Conservation (phyloP, 1,140 invertebrate genomes). For the Whitmania pigra region DNA sequence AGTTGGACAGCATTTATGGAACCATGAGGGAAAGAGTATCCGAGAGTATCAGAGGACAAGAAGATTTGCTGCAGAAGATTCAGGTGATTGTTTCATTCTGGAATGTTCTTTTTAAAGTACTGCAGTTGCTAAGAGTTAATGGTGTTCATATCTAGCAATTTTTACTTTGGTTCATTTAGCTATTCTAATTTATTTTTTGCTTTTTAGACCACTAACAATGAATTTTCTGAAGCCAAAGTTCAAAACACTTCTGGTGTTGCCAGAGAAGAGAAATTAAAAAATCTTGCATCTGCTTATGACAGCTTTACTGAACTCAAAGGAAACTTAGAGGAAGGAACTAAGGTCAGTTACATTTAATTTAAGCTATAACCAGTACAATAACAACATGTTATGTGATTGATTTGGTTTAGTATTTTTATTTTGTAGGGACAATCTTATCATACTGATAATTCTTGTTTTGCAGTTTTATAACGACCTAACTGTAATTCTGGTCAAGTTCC, state of each 20-base stretch:
- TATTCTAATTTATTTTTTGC: neutral
- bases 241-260: slow-evolving; percentile 43
- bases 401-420: neutral
- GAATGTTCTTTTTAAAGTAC: neutral
- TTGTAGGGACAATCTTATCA: neutral
- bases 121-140: neutral
- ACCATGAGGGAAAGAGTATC: slow-evolving; percentile 62
- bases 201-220: slow-evolving; percentile 54
- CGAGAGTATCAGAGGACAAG: slow-evolving; percentile 65
- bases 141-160: too few relatives aligned
- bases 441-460: slow-evolving; percentile 27
- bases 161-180: neutral
- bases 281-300: slow-evolving; percentile 75
- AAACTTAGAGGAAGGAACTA: slow-evolving; percentile 84
- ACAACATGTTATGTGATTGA: too few relatives aligned
- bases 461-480: slow-evolving; percentile 95
- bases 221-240: slow-evolving; percentile 61
- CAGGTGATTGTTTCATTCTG: slow-evolving; percentile 44
- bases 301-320: slow-evolving; percentile 74
- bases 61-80: slow-evolving; percentile 61
- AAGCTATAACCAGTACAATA: neutral
- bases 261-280: slow-evolving; percentile 67
- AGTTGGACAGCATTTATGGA: slow-evolving; percentile 63
- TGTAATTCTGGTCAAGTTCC: slow-evolving; percentile 78
- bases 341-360: slow-evolving; percentile 43